A percentile compares a stretch with the other conserved stretches of the same genome.
Conservation (phyloP, 2,888 invertebrate species). For the Lochmaea capreae region DNA sequence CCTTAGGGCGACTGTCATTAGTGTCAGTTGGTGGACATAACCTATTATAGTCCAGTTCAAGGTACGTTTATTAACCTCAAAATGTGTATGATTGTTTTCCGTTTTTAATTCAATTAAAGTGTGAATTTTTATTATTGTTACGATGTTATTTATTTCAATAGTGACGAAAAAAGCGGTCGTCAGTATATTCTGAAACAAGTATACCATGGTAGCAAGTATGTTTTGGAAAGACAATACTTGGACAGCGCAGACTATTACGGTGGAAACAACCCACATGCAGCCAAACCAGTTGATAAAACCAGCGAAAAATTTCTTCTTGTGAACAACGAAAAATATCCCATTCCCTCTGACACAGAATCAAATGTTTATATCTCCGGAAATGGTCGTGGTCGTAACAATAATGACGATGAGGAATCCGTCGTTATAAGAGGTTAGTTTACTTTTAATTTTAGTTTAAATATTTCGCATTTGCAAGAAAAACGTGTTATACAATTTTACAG, state of each 20-base stretch:
- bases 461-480: too few relatives aligned
- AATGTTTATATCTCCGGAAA: neutral
- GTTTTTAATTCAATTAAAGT: too few relatives aligned
- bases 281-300: neutral
- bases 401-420: neutral
- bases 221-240: slow-evolving; percentile 11
- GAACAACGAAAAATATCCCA: neutral
- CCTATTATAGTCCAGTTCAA: too few relatives aligned
- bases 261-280: neutral
- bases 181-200: neutral
- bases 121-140: too few relatives aligned
- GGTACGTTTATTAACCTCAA: too few relatives aligned
- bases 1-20: too few relatives aligned
- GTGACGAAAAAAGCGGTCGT: neutral
- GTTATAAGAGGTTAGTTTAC: neutral
- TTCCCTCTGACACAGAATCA: neutral
- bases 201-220: neutral
- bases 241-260: neutral
- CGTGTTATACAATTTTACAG: too few relatives aligned
- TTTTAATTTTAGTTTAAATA: neutral
- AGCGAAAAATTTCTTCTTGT: neutral
- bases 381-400: neutral
- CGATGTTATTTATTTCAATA: neutral
- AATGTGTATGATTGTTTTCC: too few relatives aligned
- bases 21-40: too few relatives aligned